phyloP scores from a whole-genome alignment of 2,888 invertebrate species.

The Campaea margaritaria region DNA sequence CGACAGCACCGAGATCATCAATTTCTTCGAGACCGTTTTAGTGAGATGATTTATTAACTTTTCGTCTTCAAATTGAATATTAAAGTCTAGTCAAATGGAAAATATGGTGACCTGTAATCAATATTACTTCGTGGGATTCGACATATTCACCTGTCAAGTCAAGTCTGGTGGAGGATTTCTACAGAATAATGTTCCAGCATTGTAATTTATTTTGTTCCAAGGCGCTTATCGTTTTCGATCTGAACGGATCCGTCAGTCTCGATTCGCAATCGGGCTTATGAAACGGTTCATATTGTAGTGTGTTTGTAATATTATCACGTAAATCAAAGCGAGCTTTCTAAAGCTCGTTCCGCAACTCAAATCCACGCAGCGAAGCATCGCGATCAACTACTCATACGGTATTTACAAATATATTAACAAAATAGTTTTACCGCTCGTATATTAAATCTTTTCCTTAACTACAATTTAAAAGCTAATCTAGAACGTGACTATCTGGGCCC shows the following conservation, averaged over 20 bases:
- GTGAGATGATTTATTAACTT: slow-evolving; percentile 69
- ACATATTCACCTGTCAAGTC: slow-evolving; percentile 18
- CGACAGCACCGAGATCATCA: slow-evolving; percentile 63
- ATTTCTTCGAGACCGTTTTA: slow-evolving; percentile 71
- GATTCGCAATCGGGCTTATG: slow-evolving; percentile 57
- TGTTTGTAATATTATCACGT: slow-evolving; percentile 55
- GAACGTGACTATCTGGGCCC: slow-evolving; percentile 69
- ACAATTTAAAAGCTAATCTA: slow-evolving; percentile 66
- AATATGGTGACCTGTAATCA: slow-evolving; percentile 22
- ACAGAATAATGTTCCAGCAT: slow-evolving; percentile 26
- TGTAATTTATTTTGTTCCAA: slow-evolving; percentile 56
- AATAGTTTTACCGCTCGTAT: slow-evolving; percentile 70
- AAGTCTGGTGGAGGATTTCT: slow-evolving; percentile 21
- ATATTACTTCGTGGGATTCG: slow-evolving; percentile 30
- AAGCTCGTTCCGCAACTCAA: slow-evolving; percentile 57
- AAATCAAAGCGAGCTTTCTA: slow-evolving; percentile 54
- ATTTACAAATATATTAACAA: slow-evolving; percentile 78
- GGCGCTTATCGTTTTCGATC: slow-evolving; percentile 57
- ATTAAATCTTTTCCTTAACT: slow-evolving; percentile 68
- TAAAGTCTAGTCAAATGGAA: slow-evolving; percentile 48
- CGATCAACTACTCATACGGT: slow-evolving; percentile 58
- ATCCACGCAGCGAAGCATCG: slow-evolving; percentile 60
- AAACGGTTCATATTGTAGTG: slow-evolving; percentile 50
- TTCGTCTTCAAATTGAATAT: slow-evolving; percentile 59
- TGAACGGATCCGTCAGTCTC: slow-evolving; percentile 70